Conservation (phyloP, 2,888 invertebrate species). For the Ophion ventricosus region DNA sequence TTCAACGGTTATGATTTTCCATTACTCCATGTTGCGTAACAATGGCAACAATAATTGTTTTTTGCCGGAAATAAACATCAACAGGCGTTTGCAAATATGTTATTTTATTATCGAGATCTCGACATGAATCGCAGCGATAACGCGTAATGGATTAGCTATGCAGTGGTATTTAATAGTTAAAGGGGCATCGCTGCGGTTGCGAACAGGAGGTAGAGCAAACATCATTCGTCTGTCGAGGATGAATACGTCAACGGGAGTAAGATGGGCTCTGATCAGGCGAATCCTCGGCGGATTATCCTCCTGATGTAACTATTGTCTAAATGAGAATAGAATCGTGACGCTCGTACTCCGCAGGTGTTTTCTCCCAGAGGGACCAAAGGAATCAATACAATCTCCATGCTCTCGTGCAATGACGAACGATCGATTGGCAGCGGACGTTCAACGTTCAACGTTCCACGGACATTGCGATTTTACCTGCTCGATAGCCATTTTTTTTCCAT, state of each 20-base stretch:
- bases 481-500: too few relatives aligned
- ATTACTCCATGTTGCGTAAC: too few relatives aligned
- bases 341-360: slow-evolving; percentile 33
- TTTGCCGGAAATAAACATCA: too few relatives aligned
- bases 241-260: slow-evolving; percentile 17
- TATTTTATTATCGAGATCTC: background rate
- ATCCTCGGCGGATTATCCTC: slow-evolving; percentile 32
- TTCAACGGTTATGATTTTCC: background rate
- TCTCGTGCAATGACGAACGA: slow-evolving; percentile 1
- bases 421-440: slow-evolving; percentile 6
- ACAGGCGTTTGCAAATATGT: too few relatives aligned
- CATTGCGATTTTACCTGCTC: background rate
- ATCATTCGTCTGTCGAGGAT: background rate
- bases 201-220: background rate
- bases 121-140: background rate
- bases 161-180: background rate
- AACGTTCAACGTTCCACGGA: background rate
- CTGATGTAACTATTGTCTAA: slow-evolving; percentile 42
- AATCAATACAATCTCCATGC: slow-evolving; percentile 33
- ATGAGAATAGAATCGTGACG: slow-evolving; percentile 32
- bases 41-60: too few relatives aligned
- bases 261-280: slow-evolving; percentile 8
- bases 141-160: too few relatives aligned
- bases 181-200: background rate
- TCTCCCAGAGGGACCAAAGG: slow-evolving; percentile 35